Base-by-base conservation (phyloP, 1,140 invertebrate species). In the Drosophila subobscura region DNA sequence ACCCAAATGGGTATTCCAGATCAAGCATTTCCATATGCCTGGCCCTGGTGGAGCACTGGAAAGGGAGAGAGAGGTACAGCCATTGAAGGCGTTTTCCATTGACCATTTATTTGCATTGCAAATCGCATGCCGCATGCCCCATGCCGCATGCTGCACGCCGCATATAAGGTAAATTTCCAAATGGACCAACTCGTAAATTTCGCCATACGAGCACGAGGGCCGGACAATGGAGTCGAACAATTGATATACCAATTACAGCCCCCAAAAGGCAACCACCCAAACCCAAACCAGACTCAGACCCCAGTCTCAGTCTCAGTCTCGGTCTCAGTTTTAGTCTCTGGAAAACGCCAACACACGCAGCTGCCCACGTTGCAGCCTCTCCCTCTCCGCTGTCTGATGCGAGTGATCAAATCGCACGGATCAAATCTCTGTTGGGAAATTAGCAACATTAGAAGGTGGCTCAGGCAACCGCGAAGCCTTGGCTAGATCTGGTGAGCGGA, bases 71-170 rank as follows among this genome's bases (percentile, higher is more conserved):
- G 25, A 27, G 67, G 50, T 22, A 33, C 33, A 37, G n/a, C 27
- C 54, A 25, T 55, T 40, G 61, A 79, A 72, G 76, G 75, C 79
- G 79, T 83, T 75, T 71, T 71, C 42, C 59, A 72, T 20, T 70
- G 80, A 58, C 81, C 79, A 80, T 74, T 86, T 80, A 86, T 85
- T 85, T 85, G 80, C 81, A 85, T 56, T 85, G 80, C 81, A 85
- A 85, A 85, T 85, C 57, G 25, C 40, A 47, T 42, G 42, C 29
- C 12, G 40, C 47, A 4, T 33, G 42, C 29, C 12, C 29, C 47
- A 4, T 33, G 29, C 33, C 33, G 10, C 33, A 37, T 4, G 33
- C 33, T 37, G 33, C 33, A 37, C 33, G 52, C 54, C 50, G 67
- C 80, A 57, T 72, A 85, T 72, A 85, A 70, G 72, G 76, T 65